Base-by-base conservation (phyloP, 2,797 vertebrate genomes). In the Fringilla coelebs region DNA sequence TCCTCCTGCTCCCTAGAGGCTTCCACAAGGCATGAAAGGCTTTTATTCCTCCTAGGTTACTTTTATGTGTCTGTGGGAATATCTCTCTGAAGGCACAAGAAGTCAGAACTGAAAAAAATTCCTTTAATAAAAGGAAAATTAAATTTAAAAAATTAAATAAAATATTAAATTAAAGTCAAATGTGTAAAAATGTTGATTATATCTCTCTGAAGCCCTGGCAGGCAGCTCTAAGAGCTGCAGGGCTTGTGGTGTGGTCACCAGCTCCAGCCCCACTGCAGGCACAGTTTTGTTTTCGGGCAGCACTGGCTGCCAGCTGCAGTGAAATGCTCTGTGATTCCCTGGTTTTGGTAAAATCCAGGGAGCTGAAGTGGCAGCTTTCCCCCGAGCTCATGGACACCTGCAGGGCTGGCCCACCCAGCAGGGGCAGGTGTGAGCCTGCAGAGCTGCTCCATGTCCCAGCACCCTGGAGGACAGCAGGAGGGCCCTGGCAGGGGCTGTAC, bases 201-300 rank as follows among this genome's bases (percentile, higher is more conserved):
- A 54, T 48, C 22, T 76, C 45, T 20, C 22, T 5, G 54, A 9
- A 36, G 28, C 3, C 17, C 28, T 41, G 32, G 51, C 29, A 12
- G 7, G 45, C 29, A 34, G 31, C 36, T 34, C 25, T 34, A 52
- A 7, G 36, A 24, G 4, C 28, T 11, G 31, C 52, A 31, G 29
- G 14, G 8, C 54, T n/a, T 29, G 2, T 0, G 12, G 11, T 9
- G 43, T 13, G 24, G 24, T 14, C 45, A 3, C 7, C 63, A 46
- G 13, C 31, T 5, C 15, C 51, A 51, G 40, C 2, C 49, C 20
- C 17, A 0, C 4, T 3, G 61, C 6, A 19, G 51, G 34, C 26
- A 7, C 19, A 15, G 49, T 0, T 2, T 25, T 17, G 19, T 19
- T 22, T 28, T 3, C 11, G 7, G 29, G 45, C 45, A 58, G 19